Conservation (phyloP, 2,113 vertebrate species). For the Hyperopisus bebe region DNA sequence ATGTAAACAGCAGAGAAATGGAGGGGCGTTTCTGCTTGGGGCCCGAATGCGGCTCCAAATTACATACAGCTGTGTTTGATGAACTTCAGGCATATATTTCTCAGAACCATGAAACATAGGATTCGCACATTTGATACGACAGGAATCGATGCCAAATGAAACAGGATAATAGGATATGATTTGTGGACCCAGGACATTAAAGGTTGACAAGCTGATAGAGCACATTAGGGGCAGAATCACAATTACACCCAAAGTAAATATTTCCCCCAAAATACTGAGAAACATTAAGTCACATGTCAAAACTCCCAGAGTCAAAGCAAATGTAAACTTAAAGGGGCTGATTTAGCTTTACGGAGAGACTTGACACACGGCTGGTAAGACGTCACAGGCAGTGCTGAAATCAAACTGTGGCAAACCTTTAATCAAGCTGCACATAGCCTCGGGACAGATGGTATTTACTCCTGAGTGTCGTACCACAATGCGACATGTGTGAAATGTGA, state of each 20-base stretch:
- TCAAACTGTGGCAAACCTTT: neutral
- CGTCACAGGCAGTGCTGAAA: neutral
- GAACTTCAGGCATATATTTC: neutral
- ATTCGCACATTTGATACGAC: neutral
- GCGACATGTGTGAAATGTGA: neutral
- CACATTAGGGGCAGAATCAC: neutral
- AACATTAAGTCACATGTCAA: neutral
- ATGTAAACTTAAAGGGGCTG: neutral
- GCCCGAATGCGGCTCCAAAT: neutral
- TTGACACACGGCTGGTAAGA: neutral
- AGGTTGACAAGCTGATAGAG: neutral
- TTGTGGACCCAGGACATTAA: neutral
- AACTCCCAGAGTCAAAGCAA: neutral
- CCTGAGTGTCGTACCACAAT: neutral
- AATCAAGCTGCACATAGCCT: neutral
- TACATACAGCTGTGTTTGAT: constrained; percentile 5
- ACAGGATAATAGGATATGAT: neutral
- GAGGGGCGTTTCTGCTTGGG: constrained; percentile 1
- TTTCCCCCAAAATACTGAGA: neutral
- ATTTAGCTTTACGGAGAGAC: neutral
- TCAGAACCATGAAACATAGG: neutral
- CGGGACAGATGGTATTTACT: neutral
- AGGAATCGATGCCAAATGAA: neutral
- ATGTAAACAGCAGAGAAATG: neutral
- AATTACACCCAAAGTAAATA: neutral